These are phyloP conservation scores for Lithosia quadra DNA, from an alignment of 2,888 invertebrate genomes.

Conservation along the genomic window DNA sequence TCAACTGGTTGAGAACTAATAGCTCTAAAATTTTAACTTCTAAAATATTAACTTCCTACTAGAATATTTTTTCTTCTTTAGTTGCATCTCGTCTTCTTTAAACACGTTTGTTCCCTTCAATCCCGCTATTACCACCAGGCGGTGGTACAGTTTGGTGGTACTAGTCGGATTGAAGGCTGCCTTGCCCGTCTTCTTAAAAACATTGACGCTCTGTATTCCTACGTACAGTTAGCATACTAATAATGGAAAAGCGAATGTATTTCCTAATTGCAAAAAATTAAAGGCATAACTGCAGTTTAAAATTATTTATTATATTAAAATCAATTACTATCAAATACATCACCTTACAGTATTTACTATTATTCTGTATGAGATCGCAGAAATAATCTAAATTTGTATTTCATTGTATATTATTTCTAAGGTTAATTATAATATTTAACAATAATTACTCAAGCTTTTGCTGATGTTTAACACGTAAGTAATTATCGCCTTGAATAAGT, in stretches of 20 bases:
- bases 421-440: slow-evolving; percentile 40
- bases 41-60: too few relatives aligned
- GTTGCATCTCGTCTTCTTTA: too few relatives aligned
- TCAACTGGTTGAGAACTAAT: too few relatives aligned
- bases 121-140: too few relatives aligned
- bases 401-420: slow-evolving; percentile 42
- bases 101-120: too few relatives aligned
- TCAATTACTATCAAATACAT: slow-evolving; percentile 53
- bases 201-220: too few relatives aligned
- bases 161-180: too few relatives aligned
- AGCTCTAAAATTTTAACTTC: too few relatives aligned
- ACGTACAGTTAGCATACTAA: not conserved
- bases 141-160: too few relatives aligned
- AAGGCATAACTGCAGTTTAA: slow-evolving; percentile 17
- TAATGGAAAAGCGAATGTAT: not conserved
- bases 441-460: slow-evolving; percentile 31
- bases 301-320: slow-evolving; percentile 58
- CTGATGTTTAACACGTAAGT: slow-evolving; percentile 19
- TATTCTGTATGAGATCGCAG: slow-evolving; percentile 46
- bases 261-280: not conserved
- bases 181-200: too few relatives aligned
- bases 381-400: slow-evolving; percentile 39
- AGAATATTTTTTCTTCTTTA: too few relatives aligned
- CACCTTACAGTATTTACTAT: slow-evolving; percentile 43
- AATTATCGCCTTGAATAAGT: not conserved